Base-by-base conservation (phyloP, 1,140 invertebrate genomes). In the Phymastichus coffea region DNA sequence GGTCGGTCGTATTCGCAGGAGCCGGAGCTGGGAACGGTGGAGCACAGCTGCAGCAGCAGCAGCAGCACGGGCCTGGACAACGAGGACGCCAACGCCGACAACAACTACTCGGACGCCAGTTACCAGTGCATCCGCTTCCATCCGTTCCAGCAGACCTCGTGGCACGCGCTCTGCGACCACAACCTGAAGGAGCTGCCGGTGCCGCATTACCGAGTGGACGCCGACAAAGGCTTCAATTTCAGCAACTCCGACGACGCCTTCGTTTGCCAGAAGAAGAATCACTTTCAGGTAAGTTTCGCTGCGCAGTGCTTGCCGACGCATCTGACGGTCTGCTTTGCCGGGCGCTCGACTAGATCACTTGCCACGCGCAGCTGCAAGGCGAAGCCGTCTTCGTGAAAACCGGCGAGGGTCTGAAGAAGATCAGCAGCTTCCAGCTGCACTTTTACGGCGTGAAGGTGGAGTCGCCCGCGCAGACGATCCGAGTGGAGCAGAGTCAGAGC, bases 261-360 rank as follows among this genome's bases (percentile, higher is more conserved):
- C 81, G 95, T 99, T n/a, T 99, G 97, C 77, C 97, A 99, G 82
- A 99, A 99, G 83, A 99, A 99, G 78, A 99, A 99, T 78, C 97
- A 99, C 77, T 99, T 99, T 82, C 97, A 99, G 81, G 88, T 94
- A 14, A 19, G 35, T 48, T n/a, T n/a, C n/a, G 17, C n/a, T n/a
- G 9, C 40, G 9, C 40, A 19, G 9, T n/a, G n/a, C n/a, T n/a
- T n/a, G n/a, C n/a, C n/a, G n/a, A n/a, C n/a, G n/a, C n/a, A 40
- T n/a, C n/a, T n/a, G n/a, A n/a, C n/a, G n/a, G n/a, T n/a, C n/a
- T n/a, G n/a, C n/a, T n/a, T n/a, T n/a, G n/a, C n/a, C n/a, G n/a
- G n/a, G n/a, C n/a, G n/a, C n/a, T n/a, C n/a, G n/a, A n/a, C 10
- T 22, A 94, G 84, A 94, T 98, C 52, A 98, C 94, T 55, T 95